Base-by-base conservation (phyloP, 2,888 invertebrate species). In the Quadroppia sp. region DNA sequence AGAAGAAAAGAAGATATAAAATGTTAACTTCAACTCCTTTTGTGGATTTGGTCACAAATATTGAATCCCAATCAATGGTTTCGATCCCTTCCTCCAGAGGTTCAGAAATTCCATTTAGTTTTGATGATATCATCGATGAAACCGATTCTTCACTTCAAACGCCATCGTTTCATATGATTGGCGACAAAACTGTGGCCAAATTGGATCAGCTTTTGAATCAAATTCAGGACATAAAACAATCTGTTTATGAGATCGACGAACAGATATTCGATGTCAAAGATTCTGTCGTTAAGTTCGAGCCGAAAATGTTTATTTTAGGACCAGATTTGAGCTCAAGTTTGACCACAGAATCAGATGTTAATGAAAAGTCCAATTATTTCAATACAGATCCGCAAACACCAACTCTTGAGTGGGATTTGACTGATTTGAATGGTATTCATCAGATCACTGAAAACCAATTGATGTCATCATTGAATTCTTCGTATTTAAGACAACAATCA, bases 341-440 rank as follows among this genome's bases (percentile, higher is more conserved):
- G 40, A 32, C 20, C 23, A 11, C 42, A 28, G 42, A 25, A n/a
- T 36, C 53, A 4, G 20, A 30, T 36, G 15, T 48, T 15, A 67
- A 64, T 7, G 72, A 72, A n/a, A 40, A n/a, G 28, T 72, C 11
- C 1, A 48, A 25, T 69, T 32, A 11, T n/a, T 6, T 32, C 32
- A 36, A 25, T 36, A 67, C 67, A 17, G 73, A 73, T 9, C 61
- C 42, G 17, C 53, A 48, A 30, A 32, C 69, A 11, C 73, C 73
- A n/a, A 73, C 67, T 32, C 50, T 73, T 32, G 73, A 73, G 30
- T 73, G 73, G 73, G 73, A 73, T 50, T 67, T 50, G 1, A 73
- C 67, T 42, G 73, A 73, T 40, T 23, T 73, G 23, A 61, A 36
- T 61, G 36, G 42, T n/a, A 61, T 28, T 53, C 30, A 28, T 28